These are phyloP conservation scores for Heliconius himera DNA, from an alignment of 1,140 invertebrate species.

Conservation along the genomic window DNA sequence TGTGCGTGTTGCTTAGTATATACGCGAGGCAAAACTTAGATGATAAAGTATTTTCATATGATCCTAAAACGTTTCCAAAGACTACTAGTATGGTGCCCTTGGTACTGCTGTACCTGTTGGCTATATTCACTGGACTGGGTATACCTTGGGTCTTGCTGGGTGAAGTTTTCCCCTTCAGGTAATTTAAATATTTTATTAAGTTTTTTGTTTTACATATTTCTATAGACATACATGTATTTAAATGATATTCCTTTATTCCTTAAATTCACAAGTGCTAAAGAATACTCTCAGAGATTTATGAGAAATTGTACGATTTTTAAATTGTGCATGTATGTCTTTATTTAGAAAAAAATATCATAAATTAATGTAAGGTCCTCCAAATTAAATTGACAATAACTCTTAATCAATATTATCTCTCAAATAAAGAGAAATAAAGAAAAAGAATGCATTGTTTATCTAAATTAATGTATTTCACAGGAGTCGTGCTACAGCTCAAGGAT, in stretches of 20 bases:
- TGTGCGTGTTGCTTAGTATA: conserved; percentile 52
- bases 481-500: conserved; percentile 82
- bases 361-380: too few relatives aligned
- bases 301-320: too few relatives aligned
- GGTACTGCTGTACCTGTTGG: conserved; percentile 58
- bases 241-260: too few relatives aligned
- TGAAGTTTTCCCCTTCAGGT: conserved; percentile 75
- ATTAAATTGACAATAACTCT: too few relatives aligned
- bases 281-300: too few relatives aligned
- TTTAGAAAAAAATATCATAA: too few relatives aligned
- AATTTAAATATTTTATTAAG: conserved; percentile 5
- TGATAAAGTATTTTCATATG: conserved; percentile 62
- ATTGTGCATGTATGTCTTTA: too few relatives aligned
- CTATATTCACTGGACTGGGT: conserved; percentile 59
- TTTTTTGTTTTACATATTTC: too few relatives aligned
- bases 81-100: conserved; percentile 58
- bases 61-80: conserved; percentile 58
- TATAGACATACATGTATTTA: too few relatives aligned
- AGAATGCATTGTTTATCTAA: conserved; percentile 1
- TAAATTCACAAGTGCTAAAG: too few relatives aligned
- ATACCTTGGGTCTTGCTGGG: conserved; percentile 71
- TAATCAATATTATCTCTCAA: too few relatives aligned
- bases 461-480: conserved; percentile 65
- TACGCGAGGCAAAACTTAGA: conserved; percentile 55
- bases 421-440: too few relatives aligned